phyloP scores from a whole-genome alignment of 2,113 vertebrate species.

The Megaptera novaeangliae region DNA sequence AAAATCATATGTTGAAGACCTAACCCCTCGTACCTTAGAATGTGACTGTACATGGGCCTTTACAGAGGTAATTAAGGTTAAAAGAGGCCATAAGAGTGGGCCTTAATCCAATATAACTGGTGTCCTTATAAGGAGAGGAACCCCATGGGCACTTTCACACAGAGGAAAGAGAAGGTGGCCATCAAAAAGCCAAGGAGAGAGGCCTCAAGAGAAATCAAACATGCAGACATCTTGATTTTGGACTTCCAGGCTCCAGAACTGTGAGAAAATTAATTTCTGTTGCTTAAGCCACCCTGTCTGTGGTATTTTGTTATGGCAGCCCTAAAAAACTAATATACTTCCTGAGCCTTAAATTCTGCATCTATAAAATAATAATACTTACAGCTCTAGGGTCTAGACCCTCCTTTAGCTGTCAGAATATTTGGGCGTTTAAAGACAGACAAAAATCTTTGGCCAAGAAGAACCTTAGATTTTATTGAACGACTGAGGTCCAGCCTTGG shows the following conservation, averaged over 20 bases:
- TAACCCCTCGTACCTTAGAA: neutral
- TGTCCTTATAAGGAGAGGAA: neutral
- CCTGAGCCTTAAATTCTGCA: neutral
- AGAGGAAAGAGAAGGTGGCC: neutral
- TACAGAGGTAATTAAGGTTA: neutral
- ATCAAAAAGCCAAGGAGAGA: neutral
- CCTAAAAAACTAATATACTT: neutral
- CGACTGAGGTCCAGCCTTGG: neutral
- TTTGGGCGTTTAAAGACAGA: neutral
- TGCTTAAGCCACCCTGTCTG: neutral
- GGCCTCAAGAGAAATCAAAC: neutral
- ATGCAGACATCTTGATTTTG: neutral
- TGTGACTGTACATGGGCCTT: neutral
- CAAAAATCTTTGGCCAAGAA: neutral
- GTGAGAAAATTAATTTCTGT: neutral
- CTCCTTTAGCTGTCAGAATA: neutral
- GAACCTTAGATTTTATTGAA: slow-evolving; percentile 14
- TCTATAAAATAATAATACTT: neutral
- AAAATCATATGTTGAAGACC: neutral
- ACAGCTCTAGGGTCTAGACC: neutral
- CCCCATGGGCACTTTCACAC: neutral
- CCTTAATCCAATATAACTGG: neutral
- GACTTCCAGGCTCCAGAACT: neutral
- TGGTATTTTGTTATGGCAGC: neutral
- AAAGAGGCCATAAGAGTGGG: neutral